Conservation (phyloP, 1,140 invertebrate genomes). For the Leptopilina boulardi region DNA sequence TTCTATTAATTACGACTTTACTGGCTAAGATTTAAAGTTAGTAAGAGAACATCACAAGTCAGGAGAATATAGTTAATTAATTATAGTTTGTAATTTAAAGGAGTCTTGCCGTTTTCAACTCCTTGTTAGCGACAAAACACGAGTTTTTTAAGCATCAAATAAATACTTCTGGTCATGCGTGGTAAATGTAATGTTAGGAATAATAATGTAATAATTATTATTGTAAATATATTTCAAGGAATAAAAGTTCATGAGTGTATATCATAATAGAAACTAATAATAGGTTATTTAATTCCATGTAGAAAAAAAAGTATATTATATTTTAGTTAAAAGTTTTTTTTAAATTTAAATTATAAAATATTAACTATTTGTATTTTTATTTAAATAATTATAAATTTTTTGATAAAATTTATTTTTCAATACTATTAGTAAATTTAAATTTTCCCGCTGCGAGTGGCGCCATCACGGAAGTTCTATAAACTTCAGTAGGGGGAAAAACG, state of each 20-base stretch:
- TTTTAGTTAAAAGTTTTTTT: too few species aligned
- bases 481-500: neutral
- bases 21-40: neutral
- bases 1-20: neutral
- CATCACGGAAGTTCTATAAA: neutral
- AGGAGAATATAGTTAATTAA: neutral
- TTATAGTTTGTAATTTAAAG: slow-evolving; percentile 5
- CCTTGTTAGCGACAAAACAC: slow-evolving; percentile 22
- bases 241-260: slow-evolving; percentile 31
- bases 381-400: too few species aligned
- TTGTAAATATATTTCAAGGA: slow-evolving; percentile 28
- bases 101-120: slow-evolving; percentile 27
- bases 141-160: slow-evolving; percentile 13
- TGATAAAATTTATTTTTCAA: neutral
- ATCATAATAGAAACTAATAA: neutral
- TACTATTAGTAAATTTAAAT: neutral
- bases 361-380: too few species aligned
- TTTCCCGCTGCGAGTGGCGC: neutral
- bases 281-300: neutral
- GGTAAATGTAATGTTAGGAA: slow-evolving; percentile 14
- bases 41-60: neutral
- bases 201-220: slow-evolving; percentile 31
- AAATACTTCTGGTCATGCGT: slow-evolving; percentile 27
- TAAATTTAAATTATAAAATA: too few species aligned
- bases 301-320: too few species aligned